Percentiles rank a stretch among this genome's conserved stretches.
These are phyloP conservation scores for Dolichotis patagonum DNA, from an alignment of 2,113 vertebrate species.

Conservation along the genomic window DNA sequence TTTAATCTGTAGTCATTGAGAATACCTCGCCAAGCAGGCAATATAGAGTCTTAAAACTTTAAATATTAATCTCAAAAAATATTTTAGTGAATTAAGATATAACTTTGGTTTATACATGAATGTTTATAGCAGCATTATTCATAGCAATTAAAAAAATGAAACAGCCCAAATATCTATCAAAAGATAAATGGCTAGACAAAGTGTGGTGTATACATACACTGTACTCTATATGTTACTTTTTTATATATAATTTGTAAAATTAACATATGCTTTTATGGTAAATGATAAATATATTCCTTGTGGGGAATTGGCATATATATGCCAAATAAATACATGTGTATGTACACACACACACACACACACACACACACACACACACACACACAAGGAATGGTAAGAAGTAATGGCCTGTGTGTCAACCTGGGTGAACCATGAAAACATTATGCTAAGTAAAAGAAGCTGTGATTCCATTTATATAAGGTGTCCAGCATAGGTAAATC, in stretches of 20 bases:
- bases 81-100: not conserved
- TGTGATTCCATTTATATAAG: not conserved
- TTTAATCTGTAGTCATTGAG: not conserved
- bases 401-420: not conserved
- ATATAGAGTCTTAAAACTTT: not conserved
- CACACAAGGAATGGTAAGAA: not conserved
- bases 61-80: slow-evolving; percentile 24
- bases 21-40: not conserved
- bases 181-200: not conserved
- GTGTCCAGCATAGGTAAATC: not conserved
- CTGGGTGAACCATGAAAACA: not conserved
- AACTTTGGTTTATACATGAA: not conserved
- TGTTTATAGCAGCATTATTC: not conserved
- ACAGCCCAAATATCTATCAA: not conserved
- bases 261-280: not conserved
- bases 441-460: not conserved
- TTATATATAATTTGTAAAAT: not conserved
- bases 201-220: not conserved
- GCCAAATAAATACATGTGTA: too few relatives aligned
- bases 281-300: not conserved
- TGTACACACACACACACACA: too few relatives aligned
- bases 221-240: not conserved
- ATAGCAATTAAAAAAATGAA: not conserved
- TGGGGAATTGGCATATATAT: not conserved
- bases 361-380: too few relatives aligned